Evolutionary conservation across 2,797 vertebrate genomes (phyloP).

Genomic region (Gouania willdenowi): DNA sequence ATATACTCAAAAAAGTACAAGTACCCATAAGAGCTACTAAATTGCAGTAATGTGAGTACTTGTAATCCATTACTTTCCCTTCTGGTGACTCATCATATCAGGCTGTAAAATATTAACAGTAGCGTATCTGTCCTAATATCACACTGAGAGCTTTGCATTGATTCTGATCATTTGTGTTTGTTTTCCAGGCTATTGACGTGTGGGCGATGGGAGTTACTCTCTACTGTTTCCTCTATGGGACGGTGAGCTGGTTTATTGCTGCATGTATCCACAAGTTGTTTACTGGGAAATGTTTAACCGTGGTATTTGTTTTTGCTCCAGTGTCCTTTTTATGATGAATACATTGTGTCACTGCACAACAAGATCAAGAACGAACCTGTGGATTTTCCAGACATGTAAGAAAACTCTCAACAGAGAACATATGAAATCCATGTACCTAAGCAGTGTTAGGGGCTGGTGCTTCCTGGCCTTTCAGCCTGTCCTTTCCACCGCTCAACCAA

Average conservation of each 20-base stretch:
- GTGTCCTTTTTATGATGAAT: conserved; percentile 95
- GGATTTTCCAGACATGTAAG: conserved; percentile 88
- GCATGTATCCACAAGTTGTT: background rate
- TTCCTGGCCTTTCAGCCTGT: too few species aligned
- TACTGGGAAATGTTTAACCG: background rate
- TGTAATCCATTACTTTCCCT: too few species aligned
- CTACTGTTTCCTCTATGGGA: conserved; percentile 91
- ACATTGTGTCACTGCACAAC: conserved; percentile 86
- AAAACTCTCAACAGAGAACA: too few species aligned
- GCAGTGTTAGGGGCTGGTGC: too few species aligned
- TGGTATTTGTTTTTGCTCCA: conserved; percentile 39
- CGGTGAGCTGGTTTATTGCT: conserved; percentile 70
- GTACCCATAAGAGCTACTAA: too few species aligned
- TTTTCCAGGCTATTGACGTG: conserved; percentile 88
- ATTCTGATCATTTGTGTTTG: conserved; percentile 15
- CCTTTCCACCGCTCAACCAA: too few species aligned
- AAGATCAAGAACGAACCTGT: conserved; percentile 89
- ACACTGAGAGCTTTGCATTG: background rate
- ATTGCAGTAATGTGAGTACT: too few species aligned
- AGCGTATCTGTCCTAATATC: too few species aligned
- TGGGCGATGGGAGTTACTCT: conserved; percentile 96
- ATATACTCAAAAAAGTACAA: too few species aligned
- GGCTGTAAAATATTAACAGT: background rate
- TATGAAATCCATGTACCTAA: too few species aligned
- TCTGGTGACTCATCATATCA: background rate